Evolutionary conservation across 2,113 vertebrate species (phyloP).

Genomic region (Furnarius figulus): DNA sequence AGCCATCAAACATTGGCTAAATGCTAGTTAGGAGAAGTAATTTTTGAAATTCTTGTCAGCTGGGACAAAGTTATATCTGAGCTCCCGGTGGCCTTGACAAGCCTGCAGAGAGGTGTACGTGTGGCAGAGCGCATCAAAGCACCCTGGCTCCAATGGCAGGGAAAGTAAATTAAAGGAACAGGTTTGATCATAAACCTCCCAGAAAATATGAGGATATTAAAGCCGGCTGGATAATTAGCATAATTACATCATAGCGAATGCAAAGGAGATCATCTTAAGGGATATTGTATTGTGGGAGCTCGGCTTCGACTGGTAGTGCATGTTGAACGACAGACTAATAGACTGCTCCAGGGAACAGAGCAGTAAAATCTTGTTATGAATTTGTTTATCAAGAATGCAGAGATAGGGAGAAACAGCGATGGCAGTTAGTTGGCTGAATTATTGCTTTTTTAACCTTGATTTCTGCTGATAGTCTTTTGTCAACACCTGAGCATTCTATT

Average conservation of each 20-base stretch:
- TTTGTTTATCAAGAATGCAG: conserved; percentile 43
- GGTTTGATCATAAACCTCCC: conserved; percentile 38
- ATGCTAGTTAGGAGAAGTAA: background rate
- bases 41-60: background rate
- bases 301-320: background rate
- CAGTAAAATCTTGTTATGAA: conserved; percentile 35
- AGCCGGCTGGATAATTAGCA: conserved; percentile 43
- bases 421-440: conserved; percentile 37
- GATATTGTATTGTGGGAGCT: conserved; percentile 15
- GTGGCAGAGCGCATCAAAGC: background rate
- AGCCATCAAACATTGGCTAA: background rate
- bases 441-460: conserved; percentile 36
- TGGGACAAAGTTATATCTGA: background rate
- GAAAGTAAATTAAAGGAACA: conserved; percentile 40
- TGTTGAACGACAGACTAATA: conserved; percentile 34
- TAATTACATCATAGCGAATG: conserved; percentile 33
- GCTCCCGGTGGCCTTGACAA: background rate
- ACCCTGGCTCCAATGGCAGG: background rate
- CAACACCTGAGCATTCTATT: background rate
- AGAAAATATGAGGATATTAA: conserved; percentile 36
- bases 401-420: background rate
- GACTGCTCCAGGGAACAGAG: conserved; percentile 11
- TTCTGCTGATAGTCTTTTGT: background rate
- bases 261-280: conserved; percentile 46
- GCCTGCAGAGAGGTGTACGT: background rate